Evolutionary conservation across 2,888 invertebrate genomes (phyloP).

Genomic region (Drosophila crucigera): DNA sequence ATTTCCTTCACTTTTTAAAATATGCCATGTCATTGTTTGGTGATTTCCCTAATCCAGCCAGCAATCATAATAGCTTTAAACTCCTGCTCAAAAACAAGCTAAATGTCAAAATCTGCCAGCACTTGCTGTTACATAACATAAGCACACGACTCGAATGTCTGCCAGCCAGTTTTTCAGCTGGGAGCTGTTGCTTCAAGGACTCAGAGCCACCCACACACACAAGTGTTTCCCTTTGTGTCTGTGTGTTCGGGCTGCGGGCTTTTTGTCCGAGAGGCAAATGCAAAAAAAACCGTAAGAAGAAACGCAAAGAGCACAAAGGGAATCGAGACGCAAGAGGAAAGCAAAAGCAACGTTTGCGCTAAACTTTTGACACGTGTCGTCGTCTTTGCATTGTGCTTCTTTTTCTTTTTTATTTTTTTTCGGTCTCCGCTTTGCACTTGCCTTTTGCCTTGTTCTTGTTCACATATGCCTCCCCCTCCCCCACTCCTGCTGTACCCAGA

Average conservation of each 20-base stretch:
- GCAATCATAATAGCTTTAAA: background rate
- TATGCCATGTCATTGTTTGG: background rate
- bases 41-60: background rate
- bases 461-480: background rate
- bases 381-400: conserved; percentile 14
- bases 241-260: conserved; percentile 16
- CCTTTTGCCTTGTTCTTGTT: background rate
- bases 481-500: fast-evolving
- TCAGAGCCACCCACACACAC: conserved; percentile 32
- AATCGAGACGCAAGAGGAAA: conserved; percentile 7
- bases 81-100: background rate
- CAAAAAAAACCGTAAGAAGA: conserved; percentile 21
- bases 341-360: conserved; percentile 39
- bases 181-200: conserved; percentile 76
- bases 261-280: conserved; percentile 36
- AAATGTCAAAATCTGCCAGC: background rate
- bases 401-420: background rate
- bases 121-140: conserved; percentile 22
- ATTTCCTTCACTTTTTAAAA: background rate
- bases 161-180: conserved; percentile 9
- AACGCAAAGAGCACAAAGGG: conserved; percentile 7
- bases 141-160: conserved; percentile 23
- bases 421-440: conserved; percentile 1
- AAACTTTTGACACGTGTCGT: conserved; percentile 69
- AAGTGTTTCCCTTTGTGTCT: conserved; percentile 9